Evolutionary conservation across 2,113 vertebrate species (phyloP).

Genomic region (Potamarius usumacintae): DNA sequence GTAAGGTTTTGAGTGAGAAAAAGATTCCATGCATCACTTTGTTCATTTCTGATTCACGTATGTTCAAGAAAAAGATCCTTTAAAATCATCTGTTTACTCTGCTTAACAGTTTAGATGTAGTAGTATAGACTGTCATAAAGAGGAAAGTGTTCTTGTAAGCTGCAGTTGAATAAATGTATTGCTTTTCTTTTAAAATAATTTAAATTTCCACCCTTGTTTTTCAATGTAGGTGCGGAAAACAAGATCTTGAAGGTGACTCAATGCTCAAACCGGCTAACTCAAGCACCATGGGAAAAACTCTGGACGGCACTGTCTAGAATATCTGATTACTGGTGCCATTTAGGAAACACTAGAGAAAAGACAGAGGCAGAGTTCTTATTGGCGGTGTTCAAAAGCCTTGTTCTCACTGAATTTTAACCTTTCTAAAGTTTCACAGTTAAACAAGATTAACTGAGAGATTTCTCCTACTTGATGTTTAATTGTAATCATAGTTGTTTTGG

Average conservation of each 20-base stretch:
- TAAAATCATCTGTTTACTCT: not conserved
- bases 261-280: conserved; percentile 85
- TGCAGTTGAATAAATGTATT: not conserved
- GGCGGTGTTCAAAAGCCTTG: conserved; percentile 68
- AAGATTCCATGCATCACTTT: not conserved
- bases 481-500: conserved; percentile 63
- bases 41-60: not conserved
- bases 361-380: conserved; percentile 82
- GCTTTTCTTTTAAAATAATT: not conserved
- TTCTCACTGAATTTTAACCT: conserved; percentile 59
- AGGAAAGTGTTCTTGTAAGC: not conserved
- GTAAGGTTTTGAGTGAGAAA: not conserved
- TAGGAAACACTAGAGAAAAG: conserved; percentile 88
- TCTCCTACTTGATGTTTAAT: conserved; percentile 68
- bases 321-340: conserved; percentile 33
- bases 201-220: conserved; percentile 6
- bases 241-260: conserved; percentile 81
- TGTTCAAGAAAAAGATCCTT: not conserved
- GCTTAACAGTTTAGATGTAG: not conserved
- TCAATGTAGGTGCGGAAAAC: conserved; percentile 80
- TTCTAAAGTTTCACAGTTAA: conserved; percentile 74
- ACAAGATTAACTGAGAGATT: conserved; percentile 67
- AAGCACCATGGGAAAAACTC: conserved; percentile 87
- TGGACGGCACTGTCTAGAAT: conserved; percentile 84
- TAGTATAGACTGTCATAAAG: not conserved